A percentile compares a stretch with the other conserved stretches of the same genome.
These are phyloP conservation scores for Leptodactylus fallax DNA, from an alignment of 2,797 vertebrate species.

Conservation along the genomic window DNA sequence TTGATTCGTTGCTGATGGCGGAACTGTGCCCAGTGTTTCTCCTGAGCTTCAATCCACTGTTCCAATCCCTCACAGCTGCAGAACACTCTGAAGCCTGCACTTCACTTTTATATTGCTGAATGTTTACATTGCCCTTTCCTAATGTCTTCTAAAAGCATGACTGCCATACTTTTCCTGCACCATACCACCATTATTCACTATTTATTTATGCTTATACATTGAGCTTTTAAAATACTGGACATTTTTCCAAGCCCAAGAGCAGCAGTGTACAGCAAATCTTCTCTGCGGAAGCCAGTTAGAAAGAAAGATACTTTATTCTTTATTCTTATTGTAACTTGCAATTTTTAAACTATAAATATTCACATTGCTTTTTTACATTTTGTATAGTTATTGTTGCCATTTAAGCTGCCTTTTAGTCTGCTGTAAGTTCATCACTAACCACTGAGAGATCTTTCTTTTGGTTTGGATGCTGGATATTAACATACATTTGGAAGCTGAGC, in stretches of 20 bases:
- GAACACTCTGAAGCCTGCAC: constrained; percentile 56
- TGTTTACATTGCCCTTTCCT: constrained; percentile 55
- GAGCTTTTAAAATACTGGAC: not conserved
- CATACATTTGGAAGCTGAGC: not conserved
- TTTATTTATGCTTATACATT: constrained; percentile 10
- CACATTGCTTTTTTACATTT: not conserved
- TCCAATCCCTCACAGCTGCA: constrained; percentile 78
- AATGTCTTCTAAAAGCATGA: constrained; percentile 43
- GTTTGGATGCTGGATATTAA: not conserved
- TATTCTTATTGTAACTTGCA: not conserved
- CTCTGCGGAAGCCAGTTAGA: not conserved
- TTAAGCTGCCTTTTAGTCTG: not conserved
- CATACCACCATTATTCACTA: not conserved
- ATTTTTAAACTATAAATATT: not conserved
- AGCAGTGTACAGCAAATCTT: not conserved
- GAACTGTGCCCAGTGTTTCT: constrained; percentile 89
- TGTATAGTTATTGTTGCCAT: not conserved
- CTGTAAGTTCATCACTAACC: not conserved
- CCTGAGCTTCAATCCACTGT: constrained; percentile 72
- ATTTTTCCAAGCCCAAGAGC: not conserved
- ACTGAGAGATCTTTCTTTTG: not conserved
- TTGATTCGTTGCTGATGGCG: constrained; percentile 93
- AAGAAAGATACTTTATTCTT: not conserved
- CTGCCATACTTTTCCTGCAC: constrained; percentile 60
- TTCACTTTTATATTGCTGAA: constrained; percentile 66